Evolutionary conservation across 2,113 vertebrate genomes (phyloP).

Genomic region (Chamaea fasciata): DNA sequence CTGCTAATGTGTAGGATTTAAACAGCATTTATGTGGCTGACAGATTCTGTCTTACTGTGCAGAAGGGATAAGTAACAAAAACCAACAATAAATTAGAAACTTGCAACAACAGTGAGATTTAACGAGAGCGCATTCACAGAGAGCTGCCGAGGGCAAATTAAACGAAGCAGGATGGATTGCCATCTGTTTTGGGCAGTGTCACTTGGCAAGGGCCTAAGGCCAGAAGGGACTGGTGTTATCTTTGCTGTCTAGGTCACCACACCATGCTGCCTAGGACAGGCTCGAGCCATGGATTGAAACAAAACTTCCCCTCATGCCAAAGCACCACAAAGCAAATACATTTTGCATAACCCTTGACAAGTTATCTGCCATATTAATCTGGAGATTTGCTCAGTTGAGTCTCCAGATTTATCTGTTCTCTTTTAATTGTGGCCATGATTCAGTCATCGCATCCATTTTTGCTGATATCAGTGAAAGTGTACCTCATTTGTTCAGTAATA

Average conservation of each 20-base stretch:
- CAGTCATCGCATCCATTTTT: neutral
- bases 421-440: constrained; percentile 34
- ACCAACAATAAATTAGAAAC: neutral
- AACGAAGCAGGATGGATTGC: neutral
- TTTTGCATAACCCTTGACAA: neutral
- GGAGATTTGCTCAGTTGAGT: neutral
- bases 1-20: neutral
- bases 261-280: neutral
- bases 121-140: neutral
- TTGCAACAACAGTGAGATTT: neutral
- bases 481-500: constrained; percentile 36
- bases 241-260: neutral
- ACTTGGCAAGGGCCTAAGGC: constrained; percentile 19
- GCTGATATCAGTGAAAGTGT: neutral
- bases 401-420: neutral
- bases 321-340: neutral
- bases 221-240: constrained; percentile 10
- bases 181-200: constrained; percentile 45
- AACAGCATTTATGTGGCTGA: constrained; percentile 6
- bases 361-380: constrained; percentile 13
- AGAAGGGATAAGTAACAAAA: neutral
- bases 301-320: neutral
- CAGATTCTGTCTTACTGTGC: neutral
- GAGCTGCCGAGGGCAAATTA: constrained; percentile 21
- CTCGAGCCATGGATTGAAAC: rapidly evolving